Conservation (phyloP, 2,113 vertebrate species). For the Ptychochromis oligacanthus region DNA sequence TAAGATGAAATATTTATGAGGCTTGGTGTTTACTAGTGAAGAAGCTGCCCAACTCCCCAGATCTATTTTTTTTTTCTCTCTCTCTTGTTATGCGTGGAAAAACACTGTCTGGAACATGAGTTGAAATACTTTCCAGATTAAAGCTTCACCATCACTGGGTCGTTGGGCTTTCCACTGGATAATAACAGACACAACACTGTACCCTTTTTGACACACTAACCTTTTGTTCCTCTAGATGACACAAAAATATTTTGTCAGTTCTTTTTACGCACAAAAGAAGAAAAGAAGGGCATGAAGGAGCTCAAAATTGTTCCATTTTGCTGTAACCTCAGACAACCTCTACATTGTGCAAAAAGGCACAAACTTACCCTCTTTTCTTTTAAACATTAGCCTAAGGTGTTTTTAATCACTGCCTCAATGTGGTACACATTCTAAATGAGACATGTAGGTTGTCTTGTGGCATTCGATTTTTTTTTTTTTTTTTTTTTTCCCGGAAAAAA, state of each 20-base stretch:
- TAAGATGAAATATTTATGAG: constrained; percentile 69
- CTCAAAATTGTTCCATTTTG: constrained; percentile 12
- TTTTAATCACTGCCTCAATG: constrained; percentile 41
- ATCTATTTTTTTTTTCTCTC: background rate
- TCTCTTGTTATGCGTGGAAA: constrained; percentile 27
- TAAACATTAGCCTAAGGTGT: constrained; percentile 38
- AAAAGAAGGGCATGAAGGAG: constrained; percentile 1
- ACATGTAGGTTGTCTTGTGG: constrained; percentile 28
- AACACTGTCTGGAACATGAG: constrained; percentile 30
- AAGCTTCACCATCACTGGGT: constrained; percentile 16
- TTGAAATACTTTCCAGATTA: constrained; percentile 37
- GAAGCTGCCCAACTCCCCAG: constrained; percentile 34
- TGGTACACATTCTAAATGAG: constrained; percentile 51
- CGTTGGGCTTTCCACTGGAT: background rate
- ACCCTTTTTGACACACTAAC: constrained; percentile 23
- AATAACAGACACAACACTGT: constrained; percentile 24
- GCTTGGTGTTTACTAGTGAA: constrained; percentile 60
- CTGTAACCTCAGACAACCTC: constrained; percentile 35
- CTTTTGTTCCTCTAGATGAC: constrained; percentile 20
- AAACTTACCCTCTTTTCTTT: constrained; percentile 22
- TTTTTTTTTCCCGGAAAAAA: constrained; percentile 17
- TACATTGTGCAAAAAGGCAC: constrained; percentile 27
- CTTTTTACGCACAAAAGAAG: background rate
- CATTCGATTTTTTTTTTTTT: constrained; percentile 4
- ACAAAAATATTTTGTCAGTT: constrained; percentile 26